These are phyloP conservation scores for Pseudorhombus dupliciocellatus DNA, from an alignment of 2,113 vertebrate genomes.

Conservation along the genomic window DNA sequence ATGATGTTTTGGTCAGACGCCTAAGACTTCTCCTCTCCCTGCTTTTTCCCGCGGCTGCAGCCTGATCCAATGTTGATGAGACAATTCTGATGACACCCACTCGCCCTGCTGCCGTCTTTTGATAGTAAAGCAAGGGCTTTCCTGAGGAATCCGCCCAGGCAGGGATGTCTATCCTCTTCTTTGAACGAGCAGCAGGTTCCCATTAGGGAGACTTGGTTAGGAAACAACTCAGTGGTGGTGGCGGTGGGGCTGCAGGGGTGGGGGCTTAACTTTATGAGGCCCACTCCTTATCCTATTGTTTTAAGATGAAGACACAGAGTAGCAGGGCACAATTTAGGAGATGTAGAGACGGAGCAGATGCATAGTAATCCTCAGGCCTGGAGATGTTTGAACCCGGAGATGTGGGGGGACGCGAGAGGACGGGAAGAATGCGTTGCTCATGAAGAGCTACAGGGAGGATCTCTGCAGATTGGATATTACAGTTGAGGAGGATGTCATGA, in stretches of 20 bases:
- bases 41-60: constrained; percentile 41
- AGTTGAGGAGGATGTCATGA: constrained; percentile 1
- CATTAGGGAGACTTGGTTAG: constrained; percentile 60
- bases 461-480: constrained; percentile 14
- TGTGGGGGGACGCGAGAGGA: constrained; percentile 22
- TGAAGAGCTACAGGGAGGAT: constrained; percentile 9
- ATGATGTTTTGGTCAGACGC: constrained; percentile 37
- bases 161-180: constrained; percentile 50
- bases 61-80: constrained; percentile 64
- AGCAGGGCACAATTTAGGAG: constrained; percentile 31
- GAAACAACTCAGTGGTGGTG: constrained; percentile 18
- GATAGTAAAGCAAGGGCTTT: constrained; percentile 71
- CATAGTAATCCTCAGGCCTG: constrained; percentile 44
- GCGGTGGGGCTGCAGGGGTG: background rate
- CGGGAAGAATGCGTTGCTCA: constrained; percentile 31
- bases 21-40: constrained; percentile 19
- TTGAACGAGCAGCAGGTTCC: constrained; percentile 75
- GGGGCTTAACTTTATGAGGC: constrained; percentile 51
- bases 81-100: constrained; percentile 54
- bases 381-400: constrained; percentile 51
- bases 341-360: constrained; percentile 51
- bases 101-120: constrained; percentile 56
- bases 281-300: constrained; percentile 58
- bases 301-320: constrained; percentile 47
- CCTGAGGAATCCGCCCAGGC: constrained; percentile 61